Base-by-base conservation (phyloP, 2,888 invertebrate genomes). In the Calameuta filiformis region DNA sequence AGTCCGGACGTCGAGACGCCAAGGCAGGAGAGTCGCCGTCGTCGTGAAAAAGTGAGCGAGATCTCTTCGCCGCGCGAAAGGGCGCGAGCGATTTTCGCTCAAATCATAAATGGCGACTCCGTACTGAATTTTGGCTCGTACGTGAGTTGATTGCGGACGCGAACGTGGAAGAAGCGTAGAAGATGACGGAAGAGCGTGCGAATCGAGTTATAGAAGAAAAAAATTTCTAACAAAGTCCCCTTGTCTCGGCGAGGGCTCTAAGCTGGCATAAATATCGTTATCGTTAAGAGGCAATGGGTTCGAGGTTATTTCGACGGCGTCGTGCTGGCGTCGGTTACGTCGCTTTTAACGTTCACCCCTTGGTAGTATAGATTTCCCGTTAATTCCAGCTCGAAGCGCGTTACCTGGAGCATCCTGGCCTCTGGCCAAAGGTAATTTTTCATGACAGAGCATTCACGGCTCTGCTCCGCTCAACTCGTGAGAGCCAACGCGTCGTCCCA, bases 361-460 rank as follows among this genome's bases (percentile, higher is more conserved):
- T 85, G 87, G 84, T 82, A 81, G 82, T 88, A 90, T 90, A 84
- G 89, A 89, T 88, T 89, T 89, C 84, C 77, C 83, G 83, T 88
- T 89, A 89, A 77, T 89, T 87, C 86, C 89, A 80, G 84, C 80
- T 82, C 86, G 83, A 79, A 80, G 82, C 81, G 79, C 84, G 82
- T 85, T 87, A 87, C 87, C 86, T 87, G 86, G 84, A 87, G 83
- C 83, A 83, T 84, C 83, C 85, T 85, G 85, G 83, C 85, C 85
- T 83, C 83, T 85, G 87, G 90, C 91, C 91, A 91, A 91, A 91
- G 91, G 91, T 91, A 91, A 91, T 91, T 91, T 91, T 91, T 91
- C 91, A 91, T 90, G 90, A 90, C 88, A 87, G 90, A 89, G 89
- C 90, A 90, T 85, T 90, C 90, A 90, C 89, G 89, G 85, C 87